Conservation (phyloP, 2,888 invertebrate species). For the Ceratothoa steindachneri region DNA sequence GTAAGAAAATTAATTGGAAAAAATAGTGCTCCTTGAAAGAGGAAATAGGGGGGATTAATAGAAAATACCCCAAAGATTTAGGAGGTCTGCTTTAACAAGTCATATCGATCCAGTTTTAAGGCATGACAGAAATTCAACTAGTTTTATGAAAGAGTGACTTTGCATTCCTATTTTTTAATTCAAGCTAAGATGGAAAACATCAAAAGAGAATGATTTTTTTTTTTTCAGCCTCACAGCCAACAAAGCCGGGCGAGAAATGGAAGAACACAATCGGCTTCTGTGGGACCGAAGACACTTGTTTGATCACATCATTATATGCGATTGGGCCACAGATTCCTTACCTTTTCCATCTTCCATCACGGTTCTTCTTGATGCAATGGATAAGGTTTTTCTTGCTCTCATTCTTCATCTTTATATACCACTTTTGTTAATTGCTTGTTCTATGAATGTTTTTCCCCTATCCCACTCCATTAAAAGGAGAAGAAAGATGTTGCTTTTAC, state of each 20-base stretch:
- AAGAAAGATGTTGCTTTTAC: no score
- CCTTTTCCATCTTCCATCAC: conserved; percentile 29
- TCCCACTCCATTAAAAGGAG: not conserved
- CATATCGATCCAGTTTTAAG: no score
- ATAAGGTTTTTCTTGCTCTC: conserved; percentile 18
- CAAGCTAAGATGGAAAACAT: no score
- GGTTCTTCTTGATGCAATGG: conserved; percentile 33
- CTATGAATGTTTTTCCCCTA: not conserved
- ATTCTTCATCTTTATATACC: not conserved
- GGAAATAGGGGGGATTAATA: no score
- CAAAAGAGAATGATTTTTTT: no score
- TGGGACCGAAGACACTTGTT: conserved; percentile 52
- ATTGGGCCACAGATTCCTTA: conserved; percentile 50
- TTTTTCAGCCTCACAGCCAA: conserved; percentile 51
- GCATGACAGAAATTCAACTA: no score
- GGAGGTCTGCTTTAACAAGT: no score
- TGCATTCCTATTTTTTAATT: no score
- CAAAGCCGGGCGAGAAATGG: conserved; percentile 51
- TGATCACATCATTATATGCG: conserved; percentile 53
- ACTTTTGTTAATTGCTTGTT: not conserved
- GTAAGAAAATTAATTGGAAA: no score
- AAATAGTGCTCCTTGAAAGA: no score
- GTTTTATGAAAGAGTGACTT: no score
- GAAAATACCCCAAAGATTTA: no score
- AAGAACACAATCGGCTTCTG: conserved; percentile 50